Base-by-base conservation (phyloP, 2,888 invertebrate genomes). In the Ormyrus rosae region DNA sequence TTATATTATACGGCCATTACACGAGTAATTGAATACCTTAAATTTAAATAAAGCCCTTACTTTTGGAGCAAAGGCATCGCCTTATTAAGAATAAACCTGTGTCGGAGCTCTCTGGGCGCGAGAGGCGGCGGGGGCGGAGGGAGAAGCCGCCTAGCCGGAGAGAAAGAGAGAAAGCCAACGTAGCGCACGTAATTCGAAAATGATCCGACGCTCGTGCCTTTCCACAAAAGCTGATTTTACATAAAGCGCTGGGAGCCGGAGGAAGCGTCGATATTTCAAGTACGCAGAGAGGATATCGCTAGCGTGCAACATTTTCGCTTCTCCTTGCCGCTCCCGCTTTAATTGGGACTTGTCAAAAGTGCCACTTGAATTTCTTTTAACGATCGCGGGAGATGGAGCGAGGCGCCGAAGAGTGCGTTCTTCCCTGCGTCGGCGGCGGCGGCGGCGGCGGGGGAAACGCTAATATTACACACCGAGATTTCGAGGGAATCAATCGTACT, bases 271-370 rank as follows among this genome's bases (percentile, higher is more conserved):
- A 69, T 69, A 76, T 68, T 63, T 34, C 61, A 11, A 46, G 55
- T 55, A 34, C 48, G 56, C 8, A 13, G 10, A 51, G 50, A 55
- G 50, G 13, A 13, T 13, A 67, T 13, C n/a, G 7, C 34, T 34
- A 34, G 46, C 10, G 45, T 50, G 69, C 63, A 70, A 56, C 63
- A 61, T 73, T 69, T 80, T 75, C 67, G 75, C 61, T 46, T 76
- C 70, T 76, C 72, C 68, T 34, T 34, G 34, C 34, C 34, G 34
- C 34, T 34, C 50, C 13, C 76, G 73, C 34, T 77, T 81, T 81
- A 81, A 81, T 81, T 81, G 81, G 77, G 72, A 81, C 77, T 81
- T 73, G 68, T 77, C 58, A 76, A 71, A 76, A 75, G 80, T 76
- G 76, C 80, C 67, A 72, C 80, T 80, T 53, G 72, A 80, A 75